Evolutionary conservation across 2,888 invertebrate genomes (phyloP), one percentile per base, ranked within the genome.

Genomic region (Euphydryas editha): DNA sequence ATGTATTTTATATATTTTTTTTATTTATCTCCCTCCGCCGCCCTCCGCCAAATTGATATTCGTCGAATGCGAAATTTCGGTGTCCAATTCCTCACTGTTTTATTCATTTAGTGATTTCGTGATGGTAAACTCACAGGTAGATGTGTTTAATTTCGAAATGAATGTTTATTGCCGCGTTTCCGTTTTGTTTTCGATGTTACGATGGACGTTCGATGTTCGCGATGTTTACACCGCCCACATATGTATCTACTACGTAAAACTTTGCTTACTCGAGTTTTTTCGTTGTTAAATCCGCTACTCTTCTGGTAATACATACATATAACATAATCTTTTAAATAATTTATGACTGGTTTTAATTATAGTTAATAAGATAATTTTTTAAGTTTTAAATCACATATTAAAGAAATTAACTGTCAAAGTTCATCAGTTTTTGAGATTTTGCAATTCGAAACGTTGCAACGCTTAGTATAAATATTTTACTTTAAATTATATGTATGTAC

Each of bases 141-240:
- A 81, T 89, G 88, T 92, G 90, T 92, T 92, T 92, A 91, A 92
- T 92, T 91, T 88, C 81, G 88, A 86, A 91, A 91, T 90, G 87
- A 90, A 90, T 92, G 91, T 90, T 88, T 90, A 90, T 92, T 90
- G 91, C 83, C 76, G 85, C 81, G 87, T 87, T 88, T 86, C 88
- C 87, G 89, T 82, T 85, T 83, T 85, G 82, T 85, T 85, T 86
- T 83, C 83, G 80, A 82, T 84, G 66, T 62, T 59, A 62, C 69
- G 59, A 66, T 56, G 69, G 49, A 39, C 61, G 46, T 65, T 24
- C 49, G 37, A 44, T 61, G 18, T 58, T 55, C 36, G 17, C 47
- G 62, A 62, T 73, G 72, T 74, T 75, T 73, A 72, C 72, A 69
- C 55, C 73, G 39, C 56, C 58, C 59, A 39, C 46, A 56, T 62